Evolutionary conservation across 1,140 invertebrate species (phyloP), one percentile per base, ranked within the genome.

Genomic region (Augochlora pura): DNA sequence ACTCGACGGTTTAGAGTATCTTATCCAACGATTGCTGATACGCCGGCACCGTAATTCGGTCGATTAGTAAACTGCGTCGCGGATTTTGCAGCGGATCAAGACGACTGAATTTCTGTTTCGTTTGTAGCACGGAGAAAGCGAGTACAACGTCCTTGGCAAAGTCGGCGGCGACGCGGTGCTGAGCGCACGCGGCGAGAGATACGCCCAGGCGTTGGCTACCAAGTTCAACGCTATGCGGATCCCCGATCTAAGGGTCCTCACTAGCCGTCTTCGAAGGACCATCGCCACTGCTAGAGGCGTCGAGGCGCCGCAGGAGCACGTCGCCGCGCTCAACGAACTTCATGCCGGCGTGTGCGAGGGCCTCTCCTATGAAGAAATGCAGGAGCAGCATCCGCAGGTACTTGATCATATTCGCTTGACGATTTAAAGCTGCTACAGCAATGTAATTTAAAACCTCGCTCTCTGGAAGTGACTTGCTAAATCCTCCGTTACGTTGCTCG

Each of bases 281-380:
- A 97, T 97, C 82, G 97, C 98, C 82, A 99, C 98, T 0, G 97
- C 97, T 1, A 93, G 95, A 32, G 93, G 94, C 25, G 96, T 99
- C n/a, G 94, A 95, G 77, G 97, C 96, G 1, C 96, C 97, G 0
- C 96, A 97, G 77, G 95, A 97, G 90, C 95, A 96, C 86, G 95
- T 98, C 0, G 92, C 94, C 21, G 95, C 97, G 42, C 93, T 99
- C 6, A 98, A 99, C 91, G 98, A 99, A 92, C 95, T 99, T 39
- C 96, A 98, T 94, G 98, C 98, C 87, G 98, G 98, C 64, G 97
- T 98, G 65, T 99, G 98, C 93, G 98, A 99, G 92, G 97, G 96
- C 23, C 94, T 98, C 83, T 98, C 97, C 0, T 99, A 99, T 90
- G 97, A 98, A 91, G 98, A 99, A 91, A 98, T 99, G 93, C 96